Base-by-base conservation (phyloP, 2,888 invertebrate genomes). In the Lasioglossum lativentre region DNA sequence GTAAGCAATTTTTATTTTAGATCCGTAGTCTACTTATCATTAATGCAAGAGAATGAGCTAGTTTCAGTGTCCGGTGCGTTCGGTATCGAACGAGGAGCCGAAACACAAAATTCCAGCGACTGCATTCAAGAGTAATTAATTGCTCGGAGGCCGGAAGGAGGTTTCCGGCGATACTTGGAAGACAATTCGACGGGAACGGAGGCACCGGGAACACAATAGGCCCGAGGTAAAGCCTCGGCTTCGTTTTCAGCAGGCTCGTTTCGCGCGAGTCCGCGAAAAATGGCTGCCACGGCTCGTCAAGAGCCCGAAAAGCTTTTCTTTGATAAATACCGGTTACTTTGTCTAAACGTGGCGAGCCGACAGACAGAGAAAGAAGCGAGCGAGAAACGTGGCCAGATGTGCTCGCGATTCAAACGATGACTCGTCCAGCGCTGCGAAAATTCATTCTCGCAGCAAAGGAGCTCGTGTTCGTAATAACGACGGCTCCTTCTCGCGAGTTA, bases 261-360 rank as follows among this genome's bases (percentile, higher is more conserved):
- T 12, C 68, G 34, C 38, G 23, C 34, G 4, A 38, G 38, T 38
- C 66, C 66, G 34, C 38, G 68, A 68, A 68, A 68, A 38, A 38
- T 68, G 68, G 38, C 38, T 19, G 68, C 38, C 68, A 4, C 4
- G 68, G 23, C 23, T 68, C 68, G 68, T 38, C 68, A 38, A 23
- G 68, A 30, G 71, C 27, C 42, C 75, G 77, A 34, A 68, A 72
- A 83, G 80, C 88, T 83, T 76, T 78, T 72, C 63, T 82, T 82
- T 85, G 85, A 88, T 86, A 83, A 83, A 86, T 86, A 78, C 77
- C 80, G 71, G 72, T 66, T 80, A 89, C 80, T 88, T 86, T 82
- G 75, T 80, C 80, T 68, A 76, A 86, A 80, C 75, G 68, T 23
- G 66, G 66, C 66, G 66, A 66, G 66, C 66, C 66, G 66, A 8